Percentiles rank a stretch among this genome's conserved stretches.
phyloP scores from a whole-genome alignment of 2,888 invertebrate genomes.

The Agrochola macilenta region DNA sequence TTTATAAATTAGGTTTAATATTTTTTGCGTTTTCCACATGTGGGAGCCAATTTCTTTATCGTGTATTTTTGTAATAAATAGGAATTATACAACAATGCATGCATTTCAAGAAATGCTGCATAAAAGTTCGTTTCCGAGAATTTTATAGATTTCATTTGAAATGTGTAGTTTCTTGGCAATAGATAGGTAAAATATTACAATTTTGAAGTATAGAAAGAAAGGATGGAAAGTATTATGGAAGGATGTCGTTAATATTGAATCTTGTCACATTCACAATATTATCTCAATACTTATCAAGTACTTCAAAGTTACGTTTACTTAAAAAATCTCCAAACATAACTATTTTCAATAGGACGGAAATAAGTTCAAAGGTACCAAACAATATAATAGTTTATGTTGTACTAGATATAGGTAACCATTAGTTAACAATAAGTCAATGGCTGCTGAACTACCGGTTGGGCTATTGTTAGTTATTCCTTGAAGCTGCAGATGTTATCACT shows the following conservation, averaged over 20 bases:
- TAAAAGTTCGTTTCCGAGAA: background rate
- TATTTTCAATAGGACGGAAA: slow-evolving; percentile 19
- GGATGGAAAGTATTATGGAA: background rate
- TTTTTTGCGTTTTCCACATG: background rate
- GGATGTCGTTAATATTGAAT: background rate
- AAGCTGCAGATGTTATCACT: slow-evolving; percentile 6
- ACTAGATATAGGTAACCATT: too few species aligned
- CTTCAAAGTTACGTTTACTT: background rate
- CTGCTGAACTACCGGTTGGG: background rate
- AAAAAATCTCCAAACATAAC: background rate
- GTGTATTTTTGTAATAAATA: background rate
- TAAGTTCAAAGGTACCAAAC: slow-evolving; percentile 35
- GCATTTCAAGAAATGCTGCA: background rate
- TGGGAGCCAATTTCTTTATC: slow-evolving; percentile 3
- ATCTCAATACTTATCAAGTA: background rate
- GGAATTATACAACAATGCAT: background rate
- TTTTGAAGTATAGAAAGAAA: background rate
- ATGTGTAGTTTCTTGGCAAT: background rate
- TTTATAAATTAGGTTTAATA: slow-evolving; percentile 24
- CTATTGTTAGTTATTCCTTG: slow-evolving; percentile 6
- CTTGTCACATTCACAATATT: background rate
- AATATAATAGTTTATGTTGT: slow-evolving; percentile 8
- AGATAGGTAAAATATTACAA: background rate
- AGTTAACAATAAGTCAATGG: background rate
- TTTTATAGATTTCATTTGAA: background rate